Conservation (phyloP, 2,113 vertebrate species). For the Gymnarchus niloticus region DNA sequence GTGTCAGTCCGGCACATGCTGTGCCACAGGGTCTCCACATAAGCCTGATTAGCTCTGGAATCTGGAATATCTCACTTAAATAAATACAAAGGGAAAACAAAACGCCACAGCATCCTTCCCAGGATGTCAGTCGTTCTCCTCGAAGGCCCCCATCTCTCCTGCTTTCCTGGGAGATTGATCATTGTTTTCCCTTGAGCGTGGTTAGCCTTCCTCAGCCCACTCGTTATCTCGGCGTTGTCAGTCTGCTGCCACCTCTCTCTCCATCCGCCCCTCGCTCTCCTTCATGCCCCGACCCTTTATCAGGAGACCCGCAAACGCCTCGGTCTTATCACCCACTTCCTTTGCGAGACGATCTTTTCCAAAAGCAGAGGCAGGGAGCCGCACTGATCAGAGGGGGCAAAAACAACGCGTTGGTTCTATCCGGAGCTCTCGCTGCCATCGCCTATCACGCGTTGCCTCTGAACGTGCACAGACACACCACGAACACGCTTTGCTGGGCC, state of each 20-base stretch:
- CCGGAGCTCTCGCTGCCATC: not conserved
- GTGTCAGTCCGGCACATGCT: not conserved
- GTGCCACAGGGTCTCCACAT: not conserved
- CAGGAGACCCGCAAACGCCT: conserved; percentile 27
- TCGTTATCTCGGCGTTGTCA: not conserved
- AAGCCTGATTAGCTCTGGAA: not conserved
- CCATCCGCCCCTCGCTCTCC: conserved; percentile 17
- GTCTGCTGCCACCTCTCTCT: conserved; percentile 20
- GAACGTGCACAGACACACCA: too few relatives aligned
- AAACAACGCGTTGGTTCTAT: not conserved
- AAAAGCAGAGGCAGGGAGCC: not conserved
- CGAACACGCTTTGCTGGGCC: not conserved
- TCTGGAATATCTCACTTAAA: not conserved
- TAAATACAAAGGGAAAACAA: not conserved
- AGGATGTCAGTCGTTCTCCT: not conserved
- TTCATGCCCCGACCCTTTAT: conserved; percentile 21
- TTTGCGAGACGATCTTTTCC: conserved; percentile 32
- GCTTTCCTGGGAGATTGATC: not conserved
- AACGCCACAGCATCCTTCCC: not conserved
- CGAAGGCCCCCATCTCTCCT: not conserved
- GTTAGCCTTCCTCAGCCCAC: not conserved
- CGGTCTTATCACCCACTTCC: conserved; percentile 41
- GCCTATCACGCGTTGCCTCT: not conserved
- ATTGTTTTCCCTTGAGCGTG: conserved; percentile 1
- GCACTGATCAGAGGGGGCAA: not conserved